Conservation (phyloP, 1,140 invertebrate species). For the Megalonaias nervosa region DNA sequence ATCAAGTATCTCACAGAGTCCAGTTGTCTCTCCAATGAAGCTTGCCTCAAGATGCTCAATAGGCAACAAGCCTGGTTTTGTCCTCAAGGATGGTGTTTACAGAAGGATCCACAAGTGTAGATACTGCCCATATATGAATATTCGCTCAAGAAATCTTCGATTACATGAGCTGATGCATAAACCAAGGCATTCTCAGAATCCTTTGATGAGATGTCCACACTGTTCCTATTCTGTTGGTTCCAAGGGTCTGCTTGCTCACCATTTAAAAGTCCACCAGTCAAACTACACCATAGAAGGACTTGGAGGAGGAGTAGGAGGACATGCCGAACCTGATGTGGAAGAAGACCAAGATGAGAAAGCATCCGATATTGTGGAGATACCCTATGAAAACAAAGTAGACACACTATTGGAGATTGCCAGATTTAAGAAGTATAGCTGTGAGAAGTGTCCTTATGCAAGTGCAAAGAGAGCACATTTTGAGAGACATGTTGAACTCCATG, state of each 20-base stretch:
- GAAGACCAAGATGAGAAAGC: conserved; percentile 25
- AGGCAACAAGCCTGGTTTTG: conserved; percentile 54
- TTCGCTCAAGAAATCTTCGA: conserved; percentile 79
- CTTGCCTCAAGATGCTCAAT: conserved; percentile 54
- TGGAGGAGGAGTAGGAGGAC: conserved; percentile 9
- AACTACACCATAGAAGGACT: conserved; percentile 38
- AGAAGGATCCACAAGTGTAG: conserved; percentile 89
- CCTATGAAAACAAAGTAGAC: conserved; percentile 54
- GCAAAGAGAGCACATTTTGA: conserved; percentile 89
- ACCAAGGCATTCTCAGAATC: conserved; percentile 69
- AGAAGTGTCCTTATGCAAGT: conserved; percentile 90
- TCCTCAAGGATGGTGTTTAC: conserved; percentile 75
- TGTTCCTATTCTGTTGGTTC: conserved; percentile 89
- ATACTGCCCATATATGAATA: conserved; percentile 88
- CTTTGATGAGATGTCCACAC: conserved; percentile 82
- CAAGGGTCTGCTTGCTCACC: conserved; percentile 82
- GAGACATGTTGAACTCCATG: conserved; percentile 86
- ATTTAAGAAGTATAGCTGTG: conserved; percentile 68
- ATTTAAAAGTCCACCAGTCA: conserved; percentile 82
- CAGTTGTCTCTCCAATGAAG: conserved; percentile 60
- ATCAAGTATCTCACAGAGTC: conserved; percentile 57
- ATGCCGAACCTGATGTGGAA: conserved; percentile 37
- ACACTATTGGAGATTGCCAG: conserved; percentile 62
- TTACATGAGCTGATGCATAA: conserved; percentile 90
- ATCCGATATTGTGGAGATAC: conserved; percentile 44